phyloP scores from a whole-genome alignment of 1,140 invertebrate genomes.

The Formica selysi region DNA sequence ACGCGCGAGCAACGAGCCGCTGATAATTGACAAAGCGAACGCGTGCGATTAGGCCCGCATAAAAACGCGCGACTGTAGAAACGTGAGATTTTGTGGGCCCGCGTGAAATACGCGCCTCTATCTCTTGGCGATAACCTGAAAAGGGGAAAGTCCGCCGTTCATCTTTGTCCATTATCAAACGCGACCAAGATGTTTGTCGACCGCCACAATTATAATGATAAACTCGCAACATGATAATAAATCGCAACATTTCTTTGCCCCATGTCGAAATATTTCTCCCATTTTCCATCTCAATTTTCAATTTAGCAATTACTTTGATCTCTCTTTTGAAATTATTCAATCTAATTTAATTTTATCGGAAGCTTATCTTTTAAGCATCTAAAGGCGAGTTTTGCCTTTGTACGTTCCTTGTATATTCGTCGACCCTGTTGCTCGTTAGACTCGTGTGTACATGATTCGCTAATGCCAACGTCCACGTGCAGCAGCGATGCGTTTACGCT shows the following conservation, averaged over 20 bases:
- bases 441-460: constrained; percentile 4
- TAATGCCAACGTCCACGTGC: constrained; percentile 16
- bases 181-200: not conserved
- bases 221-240: not conserved
- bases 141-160: constrained; percentile 64
- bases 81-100: constrained; percentile 7
- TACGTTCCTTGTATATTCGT: not conserved
- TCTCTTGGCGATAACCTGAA: constrained; percentile 47
- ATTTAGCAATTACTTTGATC: no score
- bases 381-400: not conserved
- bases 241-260: not conserved
- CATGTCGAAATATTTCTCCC: no score
- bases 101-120: constrained; percentile 39
- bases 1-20: not conserved
- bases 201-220: not conserved
- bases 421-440: constrained; percentile 27
- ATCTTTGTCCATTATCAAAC: constrained; percentile 27
- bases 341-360: no score
- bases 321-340: no score
- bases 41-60: constrained; percentile 31
- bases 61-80: not conserved
- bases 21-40: constrained; percentile 16
- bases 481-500: constrained; percentile 4
- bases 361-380: no score
- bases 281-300: no score